These are phyloP conservation scores for Mionectes olivaceus DNA, from an alignment of 2,797 vertebrate species.

Conservation along the genomic window DNA sequence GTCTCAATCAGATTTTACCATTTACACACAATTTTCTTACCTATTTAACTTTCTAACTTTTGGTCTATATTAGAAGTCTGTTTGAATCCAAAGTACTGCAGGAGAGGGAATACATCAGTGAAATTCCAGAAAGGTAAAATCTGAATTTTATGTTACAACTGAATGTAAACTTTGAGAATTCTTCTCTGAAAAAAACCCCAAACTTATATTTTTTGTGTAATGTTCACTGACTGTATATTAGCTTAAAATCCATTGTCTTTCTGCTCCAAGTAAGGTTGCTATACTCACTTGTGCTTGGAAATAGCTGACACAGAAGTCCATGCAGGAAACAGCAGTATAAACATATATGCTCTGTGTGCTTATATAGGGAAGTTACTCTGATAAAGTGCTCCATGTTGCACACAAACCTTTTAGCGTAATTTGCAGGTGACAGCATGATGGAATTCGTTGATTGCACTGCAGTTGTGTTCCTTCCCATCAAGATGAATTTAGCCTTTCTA, in stretches of 20 bases:
- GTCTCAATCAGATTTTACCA: not conserved
- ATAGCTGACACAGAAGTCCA: not conserved
- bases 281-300: not conserved
- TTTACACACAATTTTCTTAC: not conserved
- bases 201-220: not conserved
- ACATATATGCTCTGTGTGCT: not conserved
- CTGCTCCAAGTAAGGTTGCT: not conserved
- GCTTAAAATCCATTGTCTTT: not conserved
- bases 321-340: not conserved
- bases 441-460: slow-evolving; percentile 16
- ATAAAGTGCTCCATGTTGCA: not conserved
- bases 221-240: not conserved
- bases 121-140: not conserved
- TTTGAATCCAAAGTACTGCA: not conserved
- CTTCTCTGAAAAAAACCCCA: not conserved
- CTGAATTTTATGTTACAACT: not conserved
- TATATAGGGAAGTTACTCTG: not conserved
- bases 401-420: not conserved
- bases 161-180: not conserved
- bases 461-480: slow-evolving; percentile 19
- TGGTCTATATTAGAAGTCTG: not conserved
- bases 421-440: slow-evolving; percentile 1
- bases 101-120: not conserved
- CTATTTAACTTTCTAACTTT: not conserved
- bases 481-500: slow-evolving; percentile 43